Conservation (phyloP, 2,888 invertebrate species). For the Schizotus pectinicornis region DNA sequence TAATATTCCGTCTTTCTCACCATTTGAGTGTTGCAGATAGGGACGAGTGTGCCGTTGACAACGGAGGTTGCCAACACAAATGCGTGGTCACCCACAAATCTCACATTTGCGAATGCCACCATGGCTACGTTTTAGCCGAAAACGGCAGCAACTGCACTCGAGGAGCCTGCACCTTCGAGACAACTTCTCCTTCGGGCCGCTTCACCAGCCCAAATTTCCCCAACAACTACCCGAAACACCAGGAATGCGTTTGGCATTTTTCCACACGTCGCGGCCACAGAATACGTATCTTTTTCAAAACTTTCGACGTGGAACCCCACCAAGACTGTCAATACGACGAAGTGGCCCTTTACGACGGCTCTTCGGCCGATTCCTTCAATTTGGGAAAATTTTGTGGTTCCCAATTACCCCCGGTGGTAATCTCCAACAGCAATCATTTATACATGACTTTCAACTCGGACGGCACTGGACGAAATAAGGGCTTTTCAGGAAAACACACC, state of each 20-base stretch:
- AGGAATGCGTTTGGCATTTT: constrained; percentile 97
- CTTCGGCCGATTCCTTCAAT: constrained; percentile 81
- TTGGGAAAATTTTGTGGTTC: constrained; percentile 93
- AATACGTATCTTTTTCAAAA: constrained; percentile 89
- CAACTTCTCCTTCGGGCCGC: constrained; percentile 82
- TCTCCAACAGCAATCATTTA: constrained; percentile 87
- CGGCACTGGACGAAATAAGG: constrained; percentile 91
- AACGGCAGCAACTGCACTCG: constrained; percentile 97
- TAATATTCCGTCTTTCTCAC: constrained; percentile 18
- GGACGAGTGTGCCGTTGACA: constrained; percentile 95
- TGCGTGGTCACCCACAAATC: constrained; percentile 93
- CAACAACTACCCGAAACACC: constrained; percentile 94
- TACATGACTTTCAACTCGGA: constrained; percentile 97
- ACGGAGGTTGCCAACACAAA: constrained; percentile 97
- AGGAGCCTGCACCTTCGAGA: constrained; percentile 96
- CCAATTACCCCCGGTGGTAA: constrained; percentile 86
- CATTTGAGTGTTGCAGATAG: constrained; percentile 68
- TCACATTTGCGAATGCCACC: constrained; percentile 93
- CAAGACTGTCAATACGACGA: constrained; percentile 97
- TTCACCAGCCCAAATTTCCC: constrained; percentile 88
- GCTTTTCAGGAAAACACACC: constrained; percentile 90
- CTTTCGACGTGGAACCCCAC: constrained; percentile 96
- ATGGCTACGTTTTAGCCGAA: constrained; percentile 93
- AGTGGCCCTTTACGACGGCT: constrained; percentile 92
- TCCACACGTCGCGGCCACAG: constrained; percentile 95